phyloP scores from a whole-genome alignment of 2,888 invertebrate species.

The Steinernema hermaphroditum region DNA sequence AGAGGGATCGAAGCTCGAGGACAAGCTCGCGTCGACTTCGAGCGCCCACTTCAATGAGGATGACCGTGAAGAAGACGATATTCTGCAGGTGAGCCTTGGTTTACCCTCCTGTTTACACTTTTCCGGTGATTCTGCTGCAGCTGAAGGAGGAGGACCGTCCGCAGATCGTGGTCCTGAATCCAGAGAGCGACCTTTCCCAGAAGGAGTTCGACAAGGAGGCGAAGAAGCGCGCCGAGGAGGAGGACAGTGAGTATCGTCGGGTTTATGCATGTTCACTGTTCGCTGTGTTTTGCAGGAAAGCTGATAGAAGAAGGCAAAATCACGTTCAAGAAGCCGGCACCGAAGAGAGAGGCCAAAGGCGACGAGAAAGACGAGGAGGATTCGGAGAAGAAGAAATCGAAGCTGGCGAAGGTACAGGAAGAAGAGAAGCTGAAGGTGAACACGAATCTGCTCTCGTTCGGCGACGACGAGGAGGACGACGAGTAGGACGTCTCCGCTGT shows the following conservation, averaged over 20 bases:
- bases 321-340: slow-evolving; percentile 58
- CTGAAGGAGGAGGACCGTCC: slow-evolving; percentile 58
- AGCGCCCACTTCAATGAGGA: slow-evolving; percentile 13
- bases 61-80: slow-evolving; percentile 25
- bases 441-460: slow-evolving; percentile 50
- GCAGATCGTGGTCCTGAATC: slow-evolving; percentile 58
- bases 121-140: slow-evolving; percentile 46
- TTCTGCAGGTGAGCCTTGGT: not conserved
- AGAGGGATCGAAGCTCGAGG: slow-evolving; percentile 59
- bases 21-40: slow-evolving; percentile 47
- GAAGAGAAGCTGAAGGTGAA: slow-evolving; percentile 37
- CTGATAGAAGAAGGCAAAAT: slow-evolving; percentile 60
- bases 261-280: not conserved
- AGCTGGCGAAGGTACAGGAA: slow-evolving; percentile 34
- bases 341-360: slow-evolving; percentile 47
- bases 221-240: slow-evolving; percentile 52
- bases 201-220: slow-evolving; percentile 55
- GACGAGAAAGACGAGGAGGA: slow-evolving; percentile 39
- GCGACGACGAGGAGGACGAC: slow-evolving; percentile 57
- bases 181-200: slow-evolving; percentile 52
- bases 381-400: slow-evolving; percentile 33
- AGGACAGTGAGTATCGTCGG: slow-evolving; percentile 47
- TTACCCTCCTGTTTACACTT: too few species aligned
- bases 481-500: not conserved
- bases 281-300: slow-evolving; percentile 43